These are phyloP conservation scores for Brachypteracias leptosomus DNA, from an alignment of 2,113 vertebrate species.

Conservation along the genomic window DNA sequence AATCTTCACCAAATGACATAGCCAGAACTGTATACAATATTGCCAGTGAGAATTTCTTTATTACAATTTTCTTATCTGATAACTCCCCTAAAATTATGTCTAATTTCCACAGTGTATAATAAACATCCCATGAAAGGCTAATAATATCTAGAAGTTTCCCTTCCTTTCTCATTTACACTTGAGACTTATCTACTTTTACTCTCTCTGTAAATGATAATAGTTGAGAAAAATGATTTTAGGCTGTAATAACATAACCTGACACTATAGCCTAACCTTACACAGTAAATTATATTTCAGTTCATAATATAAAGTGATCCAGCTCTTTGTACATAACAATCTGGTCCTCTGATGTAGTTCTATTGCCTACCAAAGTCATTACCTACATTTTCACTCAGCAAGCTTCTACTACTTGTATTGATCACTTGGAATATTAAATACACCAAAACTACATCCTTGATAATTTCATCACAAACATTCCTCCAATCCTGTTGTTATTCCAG, in stretches of 20 bases:
- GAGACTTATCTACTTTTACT: background rate
- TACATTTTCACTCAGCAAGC: background rate
- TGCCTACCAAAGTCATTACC: background rate
- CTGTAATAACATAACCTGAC: background rate
- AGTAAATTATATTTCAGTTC: background rate
- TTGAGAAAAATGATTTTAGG: background rate
- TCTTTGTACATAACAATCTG: background rate
- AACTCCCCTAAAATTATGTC: background rate
- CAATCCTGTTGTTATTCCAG: background rate
- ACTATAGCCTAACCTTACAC: background rate
- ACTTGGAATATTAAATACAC: background rate
- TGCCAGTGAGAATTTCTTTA: background rate
- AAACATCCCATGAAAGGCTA: background rate
- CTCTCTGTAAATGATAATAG: background rate
- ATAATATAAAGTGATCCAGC: background rate
- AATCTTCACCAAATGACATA: background rate
- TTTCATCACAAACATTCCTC: background rate
- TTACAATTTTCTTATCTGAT: background rate
- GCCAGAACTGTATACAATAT: background rate
- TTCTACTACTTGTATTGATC: background rate
- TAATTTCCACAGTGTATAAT: background rate
- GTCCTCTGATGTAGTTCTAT: background rate
- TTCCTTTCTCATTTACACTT: background rate
- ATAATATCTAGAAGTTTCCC: background rate
- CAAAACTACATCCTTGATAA: background rate